Evolutionary conservation across 2,797 vertebrate genomes (phyloP), one percentile per base, ranked within the genome.

Genomic region (Rhabdophis nuchalis): DNA sequence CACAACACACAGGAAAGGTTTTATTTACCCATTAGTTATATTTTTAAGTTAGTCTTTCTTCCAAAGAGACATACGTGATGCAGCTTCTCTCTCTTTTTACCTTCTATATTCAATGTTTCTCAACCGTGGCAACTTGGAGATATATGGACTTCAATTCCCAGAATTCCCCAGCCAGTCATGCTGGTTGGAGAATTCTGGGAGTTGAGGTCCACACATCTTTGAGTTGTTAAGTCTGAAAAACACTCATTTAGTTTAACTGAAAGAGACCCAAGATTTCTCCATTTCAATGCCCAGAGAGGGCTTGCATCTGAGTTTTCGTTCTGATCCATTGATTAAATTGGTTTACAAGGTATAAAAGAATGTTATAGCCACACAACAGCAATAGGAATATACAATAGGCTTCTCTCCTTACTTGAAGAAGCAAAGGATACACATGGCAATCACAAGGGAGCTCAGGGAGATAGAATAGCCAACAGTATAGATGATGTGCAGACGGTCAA

Each of bases 381-480:
- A 2, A 11, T 25, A n/a, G 10, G 1, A 27, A 20, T 50, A 18
- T 16, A 29, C 32, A 23, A 27, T 9, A 90, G n/a, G n/a, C 41
- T 5, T 32, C 1, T 23, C 27, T 96, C n/a, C 98, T 97, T 98
- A 99, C 99, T 98, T 99, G 97, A 99, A 99, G 94, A 98, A 99
- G 50, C 97, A 98, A 94, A 99, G 98, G 96, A 99, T 98, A 96
- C 97, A 98, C 93, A 99, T 97, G 0, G 99, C 98, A 0, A 98
- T 97, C 8, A 98, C 85, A 92, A 99, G 97, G 0, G 98, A 98
- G 3, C 97, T 96, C 54, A 99, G 97, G 93, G 98, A 99, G 93
- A 99, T 94, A 89, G 99, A 99, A 96, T 99, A 99, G 90, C 99
- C 99, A 0, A 98, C 90, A 0, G 99, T 99, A 96, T 99, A 99